These are phyloP conservation scores for Epinephelus malabaricus DNA, from an alignment of 2,797 vertebrate species.

Conservation along the genomic window DNA sequence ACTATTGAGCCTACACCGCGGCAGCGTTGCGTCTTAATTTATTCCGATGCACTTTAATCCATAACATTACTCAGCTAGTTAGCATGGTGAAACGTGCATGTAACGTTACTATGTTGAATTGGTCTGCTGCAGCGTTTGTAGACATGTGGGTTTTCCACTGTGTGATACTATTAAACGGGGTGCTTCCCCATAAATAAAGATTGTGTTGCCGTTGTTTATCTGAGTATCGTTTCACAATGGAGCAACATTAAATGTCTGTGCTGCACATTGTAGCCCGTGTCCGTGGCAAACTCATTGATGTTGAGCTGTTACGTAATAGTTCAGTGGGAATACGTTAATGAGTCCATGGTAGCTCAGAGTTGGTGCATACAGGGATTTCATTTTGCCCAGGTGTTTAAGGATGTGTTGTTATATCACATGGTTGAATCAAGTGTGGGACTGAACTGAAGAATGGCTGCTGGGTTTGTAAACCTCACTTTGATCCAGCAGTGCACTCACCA, in stretches of 20 bases:
- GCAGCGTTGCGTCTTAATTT: background rate
- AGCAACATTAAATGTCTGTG: background rate
- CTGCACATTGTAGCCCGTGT: slow-evolving; percentile 32
- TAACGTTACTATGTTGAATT: slow-evolving; percentile 36
- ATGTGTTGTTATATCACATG: background rate
- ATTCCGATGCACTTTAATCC: background rate
- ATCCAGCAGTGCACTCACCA: background rate
- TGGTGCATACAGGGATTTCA: slow-evolving; percentile 12
- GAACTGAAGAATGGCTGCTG: background rate
- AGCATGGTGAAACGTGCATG: slow-evolving; percentile 59
- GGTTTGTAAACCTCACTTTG: background rate
- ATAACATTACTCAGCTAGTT: slow-evolving; percentile 28
- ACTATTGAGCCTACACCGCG: no score
- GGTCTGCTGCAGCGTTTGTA: slow-evolving; percentile 40
- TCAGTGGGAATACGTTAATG: slow-evolving; percentile 42
- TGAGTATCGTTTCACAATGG: background rate
- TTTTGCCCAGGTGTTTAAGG: slow-evolving; percentile 4
- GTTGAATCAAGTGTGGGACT: background rate
- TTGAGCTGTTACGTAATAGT: slow-evolving; percentile 76
- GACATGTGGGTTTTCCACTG: slow-evolving; percentile 14
- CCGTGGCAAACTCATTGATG: slow-evolving; percentile 68
- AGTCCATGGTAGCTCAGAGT: background rate
- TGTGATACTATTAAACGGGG: background rate
- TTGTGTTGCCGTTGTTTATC: background rate
- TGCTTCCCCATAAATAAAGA: background rate